These are phyloP conservation scores for Bos indicus DNA, from an alignment of 2,113 vertebrate species.

Conservation along the genomic window DNA sequence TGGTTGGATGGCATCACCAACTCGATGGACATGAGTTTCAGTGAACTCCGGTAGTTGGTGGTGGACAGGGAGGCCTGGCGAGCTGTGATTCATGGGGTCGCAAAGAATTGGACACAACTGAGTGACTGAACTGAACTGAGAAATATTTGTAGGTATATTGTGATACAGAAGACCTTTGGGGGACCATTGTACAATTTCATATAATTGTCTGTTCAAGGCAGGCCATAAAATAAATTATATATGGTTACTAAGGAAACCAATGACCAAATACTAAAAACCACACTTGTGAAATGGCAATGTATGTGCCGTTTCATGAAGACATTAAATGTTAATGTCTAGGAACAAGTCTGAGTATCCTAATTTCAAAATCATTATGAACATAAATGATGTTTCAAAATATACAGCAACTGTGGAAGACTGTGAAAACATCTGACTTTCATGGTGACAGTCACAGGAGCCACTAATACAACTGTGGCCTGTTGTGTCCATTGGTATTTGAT, in stretches of 20 bases:
- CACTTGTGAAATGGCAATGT: constrained; percentile 3
- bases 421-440: background rate
- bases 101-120: accelerated
- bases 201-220: background rate
- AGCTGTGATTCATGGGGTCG: no score
- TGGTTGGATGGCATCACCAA: no score
- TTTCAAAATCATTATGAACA: background rate
- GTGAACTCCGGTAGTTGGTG: accelerated
- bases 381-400: constrained; percentile 17
- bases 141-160: background rate
- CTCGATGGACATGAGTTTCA: accelerated
- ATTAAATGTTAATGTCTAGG: background rate
- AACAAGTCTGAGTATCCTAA: background rate
- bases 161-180: background rate
- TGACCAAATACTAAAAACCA: constrained; percentile 11
- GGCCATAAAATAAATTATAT: background rate
- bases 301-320: background rate
- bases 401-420: background rate
- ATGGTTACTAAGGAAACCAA: background rate
- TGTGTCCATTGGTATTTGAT: background rate
- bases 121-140: no score
- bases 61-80: no score
- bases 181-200: background rate
- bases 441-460: background rate
- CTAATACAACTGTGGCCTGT: background rate